Evolutionary conservation across 2,113 vertebrate genomes (phyloP), one percentile per base, ranked within the genome.

Genomic region (Halichoeres trimaculatus): DNA sequence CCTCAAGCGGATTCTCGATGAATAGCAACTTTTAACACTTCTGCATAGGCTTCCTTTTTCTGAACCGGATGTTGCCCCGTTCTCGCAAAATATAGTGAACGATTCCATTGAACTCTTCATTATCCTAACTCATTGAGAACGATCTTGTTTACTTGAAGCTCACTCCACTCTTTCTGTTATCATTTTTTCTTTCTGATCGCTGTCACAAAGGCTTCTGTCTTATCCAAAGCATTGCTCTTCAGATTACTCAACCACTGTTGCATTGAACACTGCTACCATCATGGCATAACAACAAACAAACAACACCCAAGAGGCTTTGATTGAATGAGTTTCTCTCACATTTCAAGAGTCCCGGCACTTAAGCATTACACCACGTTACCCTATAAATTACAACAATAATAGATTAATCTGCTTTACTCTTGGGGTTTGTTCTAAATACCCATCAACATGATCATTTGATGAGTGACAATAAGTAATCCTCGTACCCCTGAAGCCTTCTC

Each of bases 291-390:
- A 73, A 77, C 54, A 66, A 73, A 71, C 70, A 87, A 85, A 87
- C 51, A 50, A 47, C 53, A 54, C 85, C 83, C 83, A 4, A 4
- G 86, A 84, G 88, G 86, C 70, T 64, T 70, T 10, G 82, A 60
- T 75, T 80, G 69, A 90, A 88, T 84, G 66, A 69, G 38, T 58
- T 85, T 82, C 72, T 77, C 64, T 88, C 74, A 76, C 63, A 83
- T 86, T 74, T 76, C 66, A 77, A 83, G 74, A 85, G 84, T 80
- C 81, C 22, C 26, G 65, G 68, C 76, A 69, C 58, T 82, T 78
- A 19, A 78, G 38, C 35, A 16, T 30, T 45, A 58, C 62, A 68
- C 58, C 52, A 58, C 51, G 55, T 57, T 52, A 30, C 53, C 74
- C 59, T 68, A 74, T 51, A 85, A 70, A 79, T 85, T 23, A 50